These are phyloP conservation scores for Seriola aureovittata DNA, from an alignment of 2,113 vertebrate species.

Conservation along the genomic window DNA sequence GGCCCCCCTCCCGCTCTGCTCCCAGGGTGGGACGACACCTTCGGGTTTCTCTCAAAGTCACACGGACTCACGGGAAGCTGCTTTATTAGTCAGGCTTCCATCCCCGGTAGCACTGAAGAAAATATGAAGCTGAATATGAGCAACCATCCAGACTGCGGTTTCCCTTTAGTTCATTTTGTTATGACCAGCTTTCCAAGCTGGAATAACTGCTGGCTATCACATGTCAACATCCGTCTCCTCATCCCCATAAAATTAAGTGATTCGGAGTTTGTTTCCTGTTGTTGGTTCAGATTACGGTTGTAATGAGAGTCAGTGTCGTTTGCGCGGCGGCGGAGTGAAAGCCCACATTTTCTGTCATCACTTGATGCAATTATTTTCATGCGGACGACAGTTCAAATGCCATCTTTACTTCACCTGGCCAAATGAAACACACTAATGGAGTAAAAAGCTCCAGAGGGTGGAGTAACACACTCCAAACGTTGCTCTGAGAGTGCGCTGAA, in stretches of 20 bases:
- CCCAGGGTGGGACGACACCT: neutral
- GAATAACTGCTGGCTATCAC: slow-evolving; percentile 50
- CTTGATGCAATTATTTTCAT: slow-evolving; percentile 10
- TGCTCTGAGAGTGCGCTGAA: slow-evolving; percentile 13
- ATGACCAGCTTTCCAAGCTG: slow-evolving; percentile 40
- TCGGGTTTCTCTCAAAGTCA: slow-evolving; percentile 3
- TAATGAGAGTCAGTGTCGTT: slow-evolving; percentile 33
- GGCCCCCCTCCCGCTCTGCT: neutral
- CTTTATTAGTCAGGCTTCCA: slow-evolving; percentile 8
- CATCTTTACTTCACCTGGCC: slow-evolving; percentile 51
- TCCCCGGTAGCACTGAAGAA: neutral
- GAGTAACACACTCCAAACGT: slow-evolving; percentile 12
- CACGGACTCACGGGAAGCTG: neutral
- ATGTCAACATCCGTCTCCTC: slow-evolving; percentile 54
- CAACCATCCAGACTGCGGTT: slow-evolving; percentile 52
- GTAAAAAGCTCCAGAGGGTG: slow-evolving; percentile 15
- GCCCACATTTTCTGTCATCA: slow-evolving; percentile 12
- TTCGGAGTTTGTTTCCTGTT: slow-evolving; percentile 44
- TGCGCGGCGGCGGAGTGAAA: slow-evolving; percentile 4
- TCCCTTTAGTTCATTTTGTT: slow-evolving; percentile 43
- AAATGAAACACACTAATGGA: slow-evolving; percentile 42
- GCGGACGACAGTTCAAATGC: slow-evolving; percentile 1
- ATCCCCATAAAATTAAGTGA: slow-evolving; percentile 27
- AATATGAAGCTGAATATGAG: slow-evolving; percentile 15
- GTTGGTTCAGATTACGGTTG: slow-evolving; percentile 42